Evolutionary conservation across 2,113 vertebrate genomes (phyloP), one percentile per base, ranked within the genome.

Genomic region (Mugil cephalus): DNA sequence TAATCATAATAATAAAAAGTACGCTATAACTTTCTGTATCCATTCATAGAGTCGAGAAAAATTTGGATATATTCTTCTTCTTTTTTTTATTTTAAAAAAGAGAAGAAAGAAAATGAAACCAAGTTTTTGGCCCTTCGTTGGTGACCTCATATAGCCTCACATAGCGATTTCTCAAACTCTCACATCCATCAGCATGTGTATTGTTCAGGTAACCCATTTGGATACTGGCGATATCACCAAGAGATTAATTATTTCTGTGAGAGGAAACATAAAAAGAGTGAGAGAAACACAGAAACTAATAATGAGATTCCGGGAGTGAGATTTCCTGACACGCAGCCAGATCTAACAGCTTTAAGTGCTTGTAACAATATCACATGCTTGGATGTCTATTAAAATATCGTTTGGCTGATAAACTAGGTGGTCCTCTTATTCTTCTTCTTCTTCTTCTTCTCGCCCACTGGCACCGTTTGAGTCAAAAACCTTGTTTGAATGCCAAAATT

Each of bases 171-270:
- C 46, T 51, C 61, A 78, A 67, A 64, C 30, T 55, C 43, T 58
- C 71, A 69, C 61, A 45, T 38, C 56, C 59, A 19, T 78, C 43
- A 63, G 15, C 11, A 11, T 38, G 35, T 14, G 34, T 8, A 11
- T 17, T 64, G n/a, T 70, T 54, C 24, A 5, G 10, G 18, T 18
- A 48, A 63, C 47, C 35, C 52, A 45, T 35, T 61, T 17, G 42
- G 47, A 54, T 8, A 30, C 17, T 30, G 51, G 14, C 36, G 17
- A 38, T 12, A 48, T 17, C 56, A 61, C 34, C 48, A 36, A 52
- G 56, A 80, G 76, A 80, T 74, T 74, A 36, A 74, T 79, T 56
- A 75, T 66, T 71, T 64, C 38, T 47, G 17, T 7, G 6, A 24
- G 7, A 47, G 13, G 34, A 60, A 79, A 77, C 12, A 38, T 58